These are phyloP conservation scores for Mobula birostris DNA, from an alignment of 2,113 vertebrate species.

Conservation along the genomic window DNA sequence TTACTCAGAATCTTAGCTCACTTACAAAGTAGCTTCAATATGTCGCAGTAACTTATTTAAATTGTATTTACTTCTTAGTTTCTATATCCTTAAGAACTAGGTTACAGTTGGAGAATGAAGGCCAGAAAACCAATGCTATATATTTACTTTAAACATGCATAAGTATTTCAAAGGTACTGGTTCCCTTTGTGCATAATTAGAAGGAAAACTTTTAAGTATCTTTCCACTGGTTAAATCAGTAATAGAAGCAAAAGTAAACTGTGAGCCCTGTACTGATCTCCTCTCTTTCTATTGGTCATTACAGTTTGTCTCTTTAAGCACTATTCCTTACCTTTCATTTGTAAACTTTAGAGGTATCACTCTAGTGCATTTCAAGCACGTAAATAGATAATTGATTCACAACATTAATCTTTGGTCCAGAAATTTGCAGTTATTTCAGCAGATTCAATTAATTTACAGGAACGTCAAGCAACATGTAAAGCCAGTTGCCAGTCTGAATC, in stretches of 20 bases:
- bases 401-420: neutral
- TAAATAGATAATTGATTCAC: neutral
- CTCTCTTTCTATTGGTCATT: neutral
- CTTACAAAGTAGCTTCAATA: slow-evolving; percentile 6
- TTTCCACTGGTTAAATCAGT: neutral
- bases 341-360: neutral
- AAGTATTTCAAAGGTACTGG: neutral
- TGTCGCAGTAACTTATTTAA: neutral
- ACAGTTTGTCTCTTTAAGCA: neutral
- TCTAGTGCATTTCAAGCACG: neutral
- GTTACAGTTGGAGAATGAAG: neutral
- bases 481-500: neutral
- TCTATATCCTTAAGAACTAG: neutral
- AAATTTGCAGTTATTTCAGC: too few relatives aligned
- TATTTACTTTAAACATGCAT: neutral
- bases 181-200: neutral
- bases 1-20: slow-evolving; percentile 24
- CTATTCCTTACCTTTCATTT: neutral
- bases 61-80: neutral
- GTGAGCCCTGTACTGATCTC: neutral
- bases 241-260: neutral
- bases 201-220: neutral
- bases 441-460: neutral
- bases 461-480: neutral
- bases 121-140: neutral